phyloP scores from a whole-genome alignment of 2,888 invertebrate species.

The Drosophila austrosaltans region DNA sequence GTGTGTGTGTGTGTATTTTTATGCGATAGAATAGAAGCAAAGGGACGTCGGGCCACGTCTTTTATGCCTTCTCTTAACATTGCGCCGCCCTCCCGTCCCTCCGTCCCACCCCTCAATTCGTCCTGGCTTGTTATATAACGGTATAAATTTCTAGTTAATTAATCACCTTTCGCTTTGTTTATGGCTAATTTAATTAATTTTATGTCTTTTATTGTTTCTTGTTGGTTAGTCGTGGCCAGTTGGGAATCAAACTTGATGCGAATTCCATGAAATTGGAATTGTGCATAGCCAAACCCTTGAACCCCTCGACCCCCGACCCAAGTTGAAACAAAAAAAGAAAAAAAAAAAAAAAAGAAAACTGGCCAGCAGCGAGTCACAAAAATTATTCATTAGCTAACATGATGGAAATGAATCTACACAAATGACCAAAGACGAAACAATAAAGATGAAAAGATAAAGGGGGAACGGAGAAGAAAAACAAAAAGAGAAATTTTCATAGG shows the following conservation, averaged over 20 bases:
- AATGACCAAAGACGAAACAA: not conserved
- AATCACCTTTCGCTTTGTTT: conserved; percentile 69
- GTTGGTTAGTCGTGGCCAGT: conserved; percentile 21
- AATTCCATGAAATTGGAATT: conserved; percentile 30
- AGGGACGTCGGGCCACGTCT: conserved; percentile 40
- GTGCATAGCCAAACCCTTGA: conserved; percentile 14
- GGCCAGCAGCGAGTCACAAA: conserved; percentile 4
- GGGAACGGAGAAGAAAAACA: not conserved
- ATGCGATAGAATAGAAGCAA: not conserved
- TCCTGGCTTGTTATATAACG: conserved; percentile 42
- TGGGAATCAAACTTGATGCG: conserved; percentile 17
- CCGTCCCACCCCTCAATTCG: not conserved
- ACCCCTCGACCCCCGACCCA: not conserved
- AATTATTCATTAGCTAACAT: conserved; percentile 34
- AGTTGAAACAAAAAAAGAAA: not conserved
- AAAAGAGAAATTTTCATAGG: not conserved
- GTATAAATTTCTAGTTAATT: conserved; percentile 69
- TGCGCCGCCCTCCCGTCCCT: not conserved
- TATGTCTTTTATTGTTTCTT: conserved; percentile 63
- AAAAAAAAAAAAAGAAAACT: not conserved
- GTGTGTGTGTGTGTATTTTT: not conserved
- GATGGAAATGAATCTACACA: not conserved
- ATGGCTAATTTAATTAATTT: conserved; percentile 70
- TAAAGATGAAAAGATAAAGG: not conserved
- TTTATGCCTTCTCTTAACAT: conserved; percentile 39